These are phyloP conservation scores for Bombyx huttoni DNA, from an alignment of 2,888 invertebrate species.

Conservation along the genomic window DNA sequence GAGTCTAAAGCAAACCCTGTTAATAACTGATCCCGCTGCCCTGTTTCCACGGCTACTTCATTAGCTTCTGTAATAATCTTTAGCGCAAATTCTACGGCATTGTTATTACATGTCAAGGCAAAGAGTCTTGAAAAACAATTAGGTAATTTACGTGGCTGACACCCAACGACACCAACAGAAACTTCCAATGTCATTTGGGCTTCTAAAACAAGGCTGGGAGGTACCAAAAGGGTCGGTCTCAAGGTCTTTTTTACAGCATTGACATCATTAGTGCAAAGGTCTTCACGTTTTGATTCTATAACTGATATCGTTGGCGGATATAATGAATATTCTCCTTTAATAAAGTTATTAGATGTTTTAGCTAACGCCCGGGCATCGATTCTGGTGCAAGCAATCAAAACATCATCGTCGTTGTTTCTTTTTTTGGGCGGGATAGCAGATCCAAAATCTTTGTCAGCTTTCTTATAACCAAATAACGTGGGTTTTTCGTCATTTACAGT, in stretches of 20 bases:
- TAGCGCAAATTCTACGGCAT: slow-evolving; percentile 23
- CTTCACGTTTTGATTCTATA: slow-evolving; percentile 21
- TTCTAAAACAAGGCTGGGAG: slow-evolving; percentile 30
- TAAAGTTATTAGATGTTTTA: slow-evolving; percentile 27
- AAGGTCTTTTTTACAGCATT: slow-evolving; percentile 30
- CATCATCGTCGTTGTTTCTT: slow-evolving; percentile 21
- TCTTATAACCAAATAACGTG: slow-evolving; percentile 37
- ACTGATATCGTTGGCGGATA: slow-evolving; percentile 29
- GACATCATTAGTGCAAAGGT: slow-evolving; percentile 48
- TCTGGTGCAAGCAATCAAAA: slow-evolving; percentile 42
- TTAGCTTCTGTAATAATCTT: slow-evolving; percentile 33
- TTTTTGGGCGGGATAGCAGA: slow-evolving; percentile 11
- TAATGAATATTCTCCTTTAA: slow-evolving; percentile 43
- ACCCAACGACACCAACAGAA: slow-evolving; percentile 50
- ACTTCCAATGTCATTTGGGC: slow-evolving; percentile 52
- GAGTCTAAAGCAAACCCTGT: slow-evolving; percentile 54
- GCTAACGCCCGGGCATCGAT: slow-evolving; percentile 37
- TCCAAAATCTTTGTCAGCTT: slow-evolving; percentile 28
- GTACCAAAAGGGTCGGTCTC: slow-evolving; percentile 25
- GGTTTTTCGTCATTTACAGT: slow-evolving; percentile 8
- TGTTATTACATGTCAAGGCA: slow-evolving; percentile 23
- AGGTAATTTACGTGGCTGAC: slow-evolving; percentile 22
- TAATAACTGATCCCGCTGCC: slow-evolving; percentile 20
- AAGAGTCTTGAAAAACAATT: slow-evolving; percentile 40
- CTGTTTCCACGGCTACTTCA: slow-evolving; percentile 14